Evolutionary conservation across 2,888 invertebrate genomes (phyloP).

Genomic region (Lepeophtheirus nordmannii): DNA sequence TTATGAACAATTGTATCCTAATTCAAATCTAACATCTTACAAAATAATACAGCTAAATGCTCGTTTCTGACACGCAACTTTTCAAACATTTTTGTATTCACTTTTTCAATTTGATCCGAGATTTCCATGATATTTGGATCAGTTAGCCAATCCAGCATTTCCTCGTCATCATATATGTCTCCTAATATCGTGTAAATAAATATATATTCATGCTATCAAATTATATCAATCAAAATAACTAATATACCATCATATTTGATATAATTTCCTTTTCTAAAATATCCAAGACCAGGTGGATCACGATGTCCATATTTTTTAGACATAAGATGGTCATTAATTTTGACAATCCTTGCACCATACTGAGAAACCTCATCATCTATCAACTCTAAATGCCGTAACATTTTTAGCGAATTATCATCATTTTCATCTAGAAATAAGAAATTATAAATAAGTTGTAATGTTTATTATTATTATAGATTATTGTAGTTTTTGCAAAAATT

Average conservation of each 20-base stretch:
- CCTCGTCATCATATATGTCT: constrained; percentile 76
- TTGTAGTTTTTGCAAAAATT: too few species aligned
- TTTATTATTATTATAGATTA: too few species aligned
- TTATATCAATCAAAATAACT: neutral
- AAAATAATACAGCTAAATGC: constrained; percentile 80
- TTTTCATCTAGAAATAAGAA: constrained; percentile 28
- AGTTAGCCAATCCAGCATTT: constrained; percentile 74
- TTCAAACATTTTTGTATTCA: constrained; percentile 81
- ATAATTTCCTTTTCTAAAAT: constrained; percentile 72
- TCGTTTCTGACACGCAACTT: constrained; percentile 74
- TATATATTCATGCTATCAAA: neutral
- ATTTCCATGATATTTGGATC: constrained; percentile 87
- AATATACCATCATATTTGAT: constrained; percentile 65
- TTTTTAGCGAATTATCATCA: constrained; percentile 29
- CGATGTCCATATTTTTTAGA: constrained; percentile 81
- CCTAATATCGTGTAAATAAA: constrained; percentile 34
- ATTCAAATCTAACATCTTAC: constrained; percentile 44
- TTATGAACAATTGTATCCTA: neutral
- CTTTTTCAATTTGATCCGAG: constrained; percentile 68
- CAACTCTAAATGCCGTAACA: constrained; percentile 51
- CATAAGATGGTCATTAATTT: constrained; percentile 72
- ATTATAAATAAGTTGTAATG: too few species aligned
- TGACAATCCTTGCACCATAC: constrained; percentile 76
- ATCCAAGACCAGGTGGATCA: constrained; percentile 74
- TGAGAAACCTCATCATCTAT: constrained; percentile 82